A percentile compares a stretch with the other conserved stretches of the same genome.
phyloP scores from a whole-genome alignment of 2,888 invertebrate species.

The Ophonus ardosiacus region DNA sequence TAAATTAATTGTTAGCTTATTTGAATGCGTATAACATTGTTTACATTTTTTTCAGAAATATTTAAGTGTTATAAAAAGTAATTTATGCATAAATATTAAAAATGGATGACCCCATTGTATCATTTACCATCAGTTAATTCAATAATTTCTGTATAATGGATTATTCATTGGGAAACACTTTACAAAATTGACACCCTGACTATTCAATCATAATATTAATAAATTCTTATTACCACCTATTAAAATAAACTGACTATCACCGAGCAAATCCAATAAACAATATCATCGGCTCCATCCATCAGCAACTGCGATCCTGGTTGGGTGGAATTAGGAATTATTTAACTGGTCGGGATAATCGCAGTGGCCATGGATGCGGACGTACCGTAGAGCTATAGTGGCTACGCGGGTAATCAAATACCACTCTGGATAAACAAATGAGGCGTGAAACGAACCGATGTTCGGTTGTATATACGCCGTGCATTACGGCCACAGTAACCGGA shows the following conservation, averaged over 20 bases:
- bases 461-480: conserved; percentile 10
- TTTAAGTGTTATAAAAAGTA: too few species aligned
- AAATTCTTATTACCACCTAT: background rate
- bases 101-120: too few species aligned
- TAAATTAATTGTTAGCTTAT: too few species aligned
- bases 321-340: conserved; percentile 44
- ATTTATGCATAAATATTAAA: too few species aligned
- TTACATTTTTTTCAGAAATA: too few species aligned
- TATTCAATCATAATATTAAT: background rate
- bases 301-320: background rate
- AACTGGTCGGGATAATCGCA: conserved; percentile 23
- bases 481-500: conserved; percentile 11
- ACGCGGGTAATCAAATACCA: conserved; percentile 46
- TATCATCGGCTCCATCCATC: conserved; percentile 5
- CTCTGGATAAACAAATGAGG: conserved; percentile 52
- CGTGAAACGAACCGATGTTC: conserved; percentile 54
- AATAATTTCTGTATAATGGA: background rate
- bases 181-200: background rate
- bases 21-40: too few species aligned
- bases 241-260: background rate
- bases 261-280: conserved; percentile 22
- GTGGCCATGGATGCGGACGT: background rate
- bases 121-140: too few species aligned
- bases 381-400: background rate
- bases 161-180: background rate